phyloP scores from a whole-genome alignment of 2,888 invertebrate species.

The Dusona sp. region DNA sequence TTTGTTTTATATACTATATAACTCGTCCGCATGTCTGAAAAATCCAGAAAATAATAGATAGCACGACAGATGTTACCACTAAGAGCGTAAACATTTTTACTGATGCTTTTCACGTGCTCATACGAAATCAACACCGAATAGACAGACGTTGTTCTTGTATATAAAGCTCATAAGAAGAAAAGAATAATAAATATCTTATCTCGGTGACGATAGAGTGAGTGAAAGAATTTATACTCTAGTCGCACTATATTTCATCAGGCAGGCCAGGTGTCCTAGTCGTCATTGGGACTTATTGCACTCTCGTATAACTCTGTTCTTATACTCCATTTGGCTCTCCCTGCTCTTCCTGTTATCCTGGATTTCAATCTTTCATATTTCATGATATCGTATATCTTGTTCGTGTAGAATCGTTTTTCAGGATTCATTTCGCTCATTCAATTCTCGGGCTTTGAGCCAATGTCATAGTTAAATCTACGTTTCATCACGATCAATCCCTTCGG shows the following conservation, averaged over 20 bases:
- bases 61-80: conserved; percentile 13
- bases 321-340: conserved; percentile 9
- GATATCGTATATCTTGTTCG: conserved; percentile 28
- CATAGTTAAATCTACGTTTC: not conserved
- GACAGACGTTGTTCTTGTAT: not conserved
- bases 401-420: not conserved
- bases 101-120: conserved; percentile 41
- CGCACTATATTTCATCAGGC: conserved; percentile 50
- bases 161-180: not conserved
- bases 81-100: conserved; percentile 64
- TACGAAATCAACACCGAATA: conserved; percentile 34
- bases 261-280: conserved; percentile 56
- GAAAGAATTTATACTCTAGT: conserved; percentile 50
- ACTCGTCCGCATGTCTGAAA: conserved; percentile 36
- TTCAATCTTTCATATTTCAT: conserved; percentile 32
- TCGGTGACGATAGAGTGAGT: conserved; percentile 46
- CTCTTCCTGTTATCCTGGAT: not conserved
- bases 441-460: conserved; percentile 6
- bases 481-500: not conserved
- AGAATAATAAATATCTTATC: conserved; percentile 14
- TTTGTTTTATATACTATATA: conserved; percentile 58
- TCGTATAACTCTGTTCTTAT: conserved; percentile 28
- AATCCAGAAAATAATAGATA: conserved; percentile 54
- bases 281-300: conserved; percentile 57
- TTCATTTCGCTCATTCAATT: conserved; percentile 16